phyloP scores from a whole-genome alignment of 2,797 vertebrate genomes.

The Sebastes minor region DNA sequence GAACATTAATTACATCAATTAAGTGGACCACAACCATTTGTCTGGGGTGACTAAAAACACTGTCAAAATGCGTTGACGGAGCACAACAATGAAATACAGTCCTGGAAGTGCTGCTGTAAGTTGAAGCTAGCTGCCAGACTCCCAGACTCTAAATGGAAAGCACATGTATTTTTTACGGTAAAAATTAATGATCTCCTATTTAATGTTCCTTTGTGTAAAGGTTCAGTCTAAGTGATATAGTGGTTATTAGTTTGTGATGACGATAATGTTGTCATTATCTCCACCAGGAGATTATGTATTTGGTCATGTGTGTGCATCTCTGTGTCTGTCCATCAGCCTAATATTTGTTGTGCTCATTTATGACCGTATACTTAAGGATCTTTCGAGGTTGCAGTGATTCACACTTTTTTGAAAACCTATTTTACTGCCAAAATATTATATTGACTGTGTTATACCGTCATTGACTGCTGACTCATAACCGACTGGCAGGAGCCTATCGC shows the following conservation, averaged over 20 bases:
- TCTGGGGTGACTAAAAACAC: slow-evolving; percentile 55
- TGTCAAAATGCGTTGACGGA: slow-evolving; percentile 41
- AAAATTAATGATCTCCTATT: neutral
- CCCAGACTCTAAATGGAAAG: neutral
- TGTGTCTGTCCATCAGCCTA: neutral
- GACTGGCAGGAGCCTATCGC: too few relatives aligned
- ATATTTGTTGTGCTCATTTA: neutral
- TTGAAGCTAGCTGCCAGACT: slow-evolving; percentile 25
- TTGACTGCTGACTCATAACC: neutral
- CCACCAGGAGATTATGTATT: neutral
- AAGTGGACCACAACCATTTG: slow-evolving; percentile 70
- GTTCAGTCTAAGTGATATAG: neutral
- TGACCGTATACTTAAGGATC: neutral
- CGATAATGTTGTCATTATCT: neutral
- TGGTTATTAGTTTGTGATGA: neutral
- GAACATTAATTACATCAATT: slow-evolving; percentile 78
- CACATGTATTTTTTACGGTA: neutral
- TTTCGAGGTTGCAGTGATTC: neutral
- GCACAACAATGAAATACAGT: slow-evolving; percentile 15
- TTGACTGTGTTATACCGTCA: neutral
- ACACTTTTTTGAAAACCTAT: neutral
- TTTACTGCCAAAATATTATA: neutral
- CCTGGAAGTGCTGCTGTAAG: slow-evolving; percentile 18
- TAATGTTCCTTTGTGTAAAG: neutral
- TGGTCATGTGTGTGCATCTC: rapidly evolving